A percentile compares a stretch with the other conserved stretches of the same genome.
These are phyloP conservation scores for Elmis aenea DNA, from an alignment of 2,888 invertebrate species.

Conservation along the genomic window DNA sequence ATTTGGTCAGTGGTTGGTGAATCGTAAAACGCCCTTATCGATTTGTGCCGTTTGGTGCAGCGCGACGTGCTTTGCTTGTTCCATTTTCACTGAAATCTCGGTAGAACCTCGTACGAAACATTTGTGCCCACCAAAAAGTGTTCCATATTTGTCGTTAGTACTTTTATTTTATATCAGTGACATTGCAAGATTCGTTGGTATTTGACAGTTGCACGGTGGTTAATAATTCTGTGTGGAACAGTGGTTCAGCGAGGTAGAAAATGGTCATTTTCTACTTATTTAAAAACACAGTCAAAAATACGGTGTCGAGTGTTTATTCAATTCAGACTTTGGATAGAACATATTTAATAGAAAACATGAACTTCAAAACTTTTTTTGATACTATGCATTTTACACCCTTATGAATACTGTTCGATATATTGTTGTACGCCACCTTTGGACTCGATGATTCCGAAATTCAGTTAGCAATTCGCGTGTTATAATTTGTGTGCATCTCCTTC, in stretches of 20 bases:
- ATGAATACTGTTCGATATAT: no score
- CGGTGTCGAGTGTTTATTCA: no score
- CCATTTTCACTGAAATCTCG: slow-evolving; percentile 13
- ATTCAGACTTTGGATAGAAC: no score
- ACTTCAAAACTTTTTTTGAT: no score
- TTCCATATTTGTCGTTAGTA: slow-evolving; percentile 6
- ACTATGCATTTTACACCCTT: no score
- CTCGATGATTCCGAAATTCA: no score
- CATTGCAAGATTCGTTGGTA: slow-evolving; percentile 26
- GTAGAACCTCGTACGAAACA: slow-evolving; percentile 3
- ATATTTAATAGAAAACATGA: no score
- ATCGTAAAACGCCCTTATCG: slow-evolving; percentile 46
- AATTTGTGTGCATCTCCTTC: no score
- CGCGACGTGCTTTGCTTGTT: slow-evolving; percentile 38
- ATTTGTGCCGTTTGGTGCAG: slow-evolving; percentile 44
- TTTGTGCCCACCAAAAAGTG: slow-evolving; percentile 11
- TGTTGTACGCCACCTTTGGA: no score
- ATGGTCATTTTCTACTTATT: no score
- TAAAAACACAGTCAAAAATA: no score
- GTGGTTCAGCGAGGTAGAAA: slow-evolving; percentile 22
- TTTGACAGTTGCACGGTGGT: slow-evolving; percentile 27
- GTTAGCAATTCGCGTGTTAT: no score
- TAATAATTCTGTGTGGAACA: slow-evolving; percentile 16
- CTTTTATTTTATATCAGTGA: slow-evolving; percentile 25
- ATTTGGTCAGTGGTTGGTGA: slow-evolving; percentile 10